Percentiles rank a stretch among this genome's conserved stretches.
Evolutionary conservation across 2,797 vertebrate genomes (phyloP).

Genomic region (Choloepus didactylus): DNA sequence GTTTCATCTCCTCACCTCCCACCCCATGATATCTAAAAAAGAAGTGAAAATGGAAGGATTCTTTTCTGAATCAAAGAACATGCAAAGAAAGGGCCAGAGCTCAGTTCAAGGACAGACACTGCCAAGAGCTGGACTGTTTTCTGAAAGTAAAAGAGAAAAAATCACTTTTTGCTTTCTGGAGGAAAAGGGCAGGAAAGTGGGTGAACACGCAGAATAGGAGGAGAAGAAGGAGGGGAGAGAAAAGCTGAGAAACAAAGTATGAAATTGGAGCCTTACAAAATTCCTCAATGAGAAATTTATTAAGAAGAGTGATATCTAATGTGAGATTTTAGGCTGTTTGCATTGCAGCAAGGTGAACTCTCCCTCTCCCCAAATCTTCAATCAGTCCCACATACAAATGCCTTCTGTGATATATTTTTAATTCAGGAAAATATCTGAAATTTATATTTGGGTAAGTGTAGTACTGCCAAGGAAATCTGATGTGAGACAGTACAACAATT

Average conservation of each 20-base stretch:
- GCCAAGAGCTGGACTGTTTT: background rate
- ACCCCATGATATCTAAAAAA: too few species aligned
- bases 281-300: background rate
- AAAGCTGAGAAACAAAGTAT: background rate
- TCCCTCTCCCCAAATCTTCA: background rate
- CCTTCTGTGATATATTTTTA: background rate
- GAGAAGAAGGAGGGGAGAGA: fast-evolving
- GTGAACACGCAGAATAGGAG: background rate
- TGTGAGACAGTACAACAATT: background rate
- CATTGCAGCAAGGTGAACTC: background rate
- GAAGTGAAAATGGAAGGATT: background rate
- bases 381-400: background rate
- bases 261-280: background rate
- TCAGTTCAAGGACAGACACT: background rate
- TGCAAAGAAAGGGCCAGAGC: background rate
- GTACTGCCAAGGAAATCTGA: background rate
- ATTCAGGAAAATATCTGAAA: conserved; percentile 46
- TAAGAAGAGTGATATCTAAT: background rate
- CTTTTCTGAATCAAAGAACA: background rate
- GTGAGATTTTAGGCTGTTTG: background rate
- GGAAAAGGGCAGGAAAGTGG: too few species aligned
- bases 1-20: fast-evolving
- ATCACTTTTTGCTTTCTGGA: background rate
- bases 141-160: background rate
- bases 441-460: background rate